Conservation (phyloP, 2,888 invertebrate genomes). For the Agonopterix subpropinquella region DNA sequence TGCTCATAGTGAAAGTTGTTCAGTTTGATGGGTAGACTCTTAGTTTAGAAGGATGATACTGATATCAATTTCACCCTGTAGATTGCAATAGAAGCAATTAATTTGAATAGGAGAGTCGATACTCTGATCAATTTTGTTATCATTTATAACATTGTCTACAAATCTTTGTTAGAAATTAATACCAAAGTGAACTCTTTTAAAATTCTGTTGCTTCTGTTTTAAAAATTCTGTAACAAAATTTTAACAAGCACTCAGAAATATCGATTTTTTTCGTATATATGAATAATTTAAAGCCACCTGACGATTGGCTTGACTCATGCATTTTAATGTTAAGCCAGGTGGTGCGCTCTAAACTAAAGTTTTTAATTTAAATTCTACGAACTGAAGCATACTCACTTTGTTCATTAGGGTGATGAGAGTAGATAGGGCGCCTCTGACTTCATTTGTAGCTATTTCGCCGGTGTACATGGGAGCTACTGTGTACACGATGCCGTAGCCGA, state of each 20-base stretch:
- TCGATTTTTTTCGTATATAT: constrained; percentile 13
- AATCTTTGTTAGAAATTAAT: too few species aligned
- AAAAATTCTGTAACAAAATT: too few species aligned
- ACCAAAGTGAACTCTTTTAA: too few species aligned
- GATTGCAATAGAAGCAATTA: neutral
- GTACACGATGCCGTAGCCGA: constrained; percentile 78
- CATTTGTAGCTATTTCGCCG: constrained; percentile 77
- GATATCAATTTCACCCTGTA: too few species aligned
- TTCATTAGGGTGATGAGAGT: constrained; percentile 75
- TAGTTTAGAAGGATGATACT: too few species aligned
- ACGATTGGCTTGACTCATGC: constrained; percentile 18
- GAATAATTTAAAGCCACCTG: constrained; percentile 20
- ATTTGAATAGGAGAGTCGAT: neutral
- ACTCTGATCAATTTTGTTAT: too few species aligned
- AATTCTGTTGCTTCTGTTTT: too few species aligned
- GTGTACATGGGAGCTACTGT: constrained; percentile 79
- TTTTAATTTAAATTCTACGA: neutral
- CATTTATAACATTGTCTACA: too few species aligned
- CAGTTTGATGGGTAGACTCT: too few species aligned
- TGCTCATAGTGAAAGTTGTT: too few species aligned
- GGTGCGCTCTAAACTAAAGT: neutral
- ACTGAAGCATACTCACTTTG: constrained; percentile 50
- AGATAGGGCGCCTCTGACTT: constrained; percentile 78
- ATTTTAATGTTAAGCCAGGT: constrained; percentile 13
- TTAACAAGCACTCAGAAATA: neutral